Evolutionary conservation across 2,797 vertebrate species (phyloP), one percentile per base, ranked within the genome.

Genomic region (Premnoplex brunnescens): DNA sequence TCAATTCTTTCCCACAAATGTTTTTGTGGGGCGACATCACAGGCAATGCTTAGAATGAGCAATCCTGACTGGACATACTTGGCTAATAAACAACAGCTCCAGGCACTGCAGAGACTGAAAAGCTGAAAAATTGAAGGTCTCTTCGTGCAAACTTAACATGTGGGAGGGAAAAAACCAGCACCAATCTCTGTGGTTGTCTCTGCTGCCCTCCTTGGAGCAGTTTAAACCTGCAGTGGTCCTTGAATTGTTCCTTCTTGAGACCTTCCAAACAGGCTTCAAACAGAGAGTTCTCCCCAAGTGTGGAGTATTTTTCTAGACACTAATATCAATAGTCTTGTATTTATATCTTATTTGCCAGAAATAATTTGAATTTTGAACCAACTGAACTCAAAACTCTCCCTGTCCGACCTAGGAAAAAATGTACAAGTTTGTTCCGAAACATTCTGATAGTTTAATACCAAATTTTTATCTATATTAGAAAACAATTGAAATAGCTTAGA

Each of bases 211-310:
- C 62, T 27, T 24, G 3, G 46, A 58, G 84, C 63, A 82, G 67
- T 15, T 2, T 7, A 69, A 32, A 34, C 30, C 77, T 71, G 19
- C 69, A 66, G 37, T 2, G 19, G 24, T 12, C 46, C 62, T 1
- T 0, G 48, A 59, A 13, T 41, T 2, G 0, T 1, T 68, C 46
- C 71, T 59, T 22, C 58, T 12, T 1, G 21, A 78, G 46, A 32
- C 17, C 51, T 75, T 39, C 76, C 73, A 43, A 59, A 56, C 21
- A 7, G 7, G 24, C 43, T 81, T 64, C 26, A 7, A 58, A 67
- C 2, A 8, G 71, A 3, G n/a, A 74, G 15, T 20, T 72, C 72
- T 52, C 12, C 86, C 78, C n/a, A 62, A 27, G 34, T 2, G 0
- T 10, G 12, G n/a, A 2, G 6, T 37, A 8, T 4, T 14, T 4